Evolutionary conservation across 2,113 vertebrate species (phyloP).

Genomic region (Odontesthes bonariensis): DNA sequence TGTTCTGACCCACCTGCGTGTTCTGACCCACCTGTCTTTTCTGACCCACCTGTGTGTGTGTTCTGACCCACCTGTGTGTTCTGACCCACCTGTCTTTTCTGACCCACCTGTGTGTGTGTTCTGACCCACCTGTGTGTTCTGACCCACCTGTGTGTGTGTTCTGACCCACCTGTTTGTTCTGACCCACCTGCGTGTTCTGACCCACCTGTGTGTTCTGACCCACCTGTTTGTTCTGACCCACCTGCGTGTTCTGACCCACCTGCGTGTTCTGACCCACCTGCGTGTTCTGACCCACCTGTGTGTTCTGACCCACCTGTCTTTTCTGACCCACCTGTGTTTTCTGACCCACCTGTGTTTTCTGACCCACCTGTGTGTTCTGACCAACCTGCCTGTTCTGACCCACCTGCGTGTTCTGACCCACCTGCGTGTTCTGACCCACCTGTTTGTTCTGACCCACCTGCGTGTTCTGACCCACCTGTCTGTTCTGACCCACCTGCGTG

Average conservation of each 20-base stretch:
- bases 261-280: neutral
- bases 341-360: neutral
- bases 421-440: neutral
- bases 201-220: too few relatives aligned
- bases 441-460: too few relatives aligned
- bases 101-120: neutral
- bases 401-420: too few relatives aligned
- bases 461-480: neutral
- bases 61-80: too few relatives aligned
- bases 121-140: neutral
- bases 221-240: neutral
- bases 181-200: neutral
- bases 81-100: neutral
- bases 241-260: too few relatives aligned
- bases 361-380: neutral
- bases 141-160: too few relatives aligned
- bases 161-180: neutral
- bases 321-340: neutral
- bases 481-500: too few relatives aligned
- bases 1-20: too few relatives aligned
- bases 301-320: too few relatives aligned
- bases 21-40: neutral
- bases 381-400: too few relatives aligned
- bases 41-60: neutral
- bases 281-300: neutral